Conservation (phyloP, 2,797 vertebrate genomes). For the Hozukius guyotensis region DNA sequence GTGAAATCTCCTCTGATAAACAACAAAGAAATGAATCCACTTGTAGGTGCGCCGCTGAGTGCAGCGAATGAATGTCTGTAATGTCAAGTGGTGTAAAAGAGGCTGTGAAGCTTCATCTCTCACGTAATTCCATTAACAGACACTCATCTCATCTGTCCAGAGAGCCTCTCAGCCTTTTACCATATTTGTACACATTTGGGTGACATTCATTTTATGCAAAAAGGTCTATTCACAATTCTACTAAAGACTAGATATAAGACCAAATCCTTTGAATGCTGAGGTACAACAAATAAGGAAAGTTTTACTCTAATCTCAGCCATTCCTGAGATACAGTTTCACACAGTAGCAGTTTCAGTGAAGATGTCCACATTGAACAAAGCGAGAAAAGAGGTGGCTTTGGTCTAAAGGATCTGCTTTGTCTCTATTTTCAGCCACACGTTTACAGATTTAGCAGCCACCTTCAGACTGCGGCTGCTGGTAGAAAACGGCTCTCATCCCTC, state of each 20-base stretch:
- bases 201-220: not conserved
- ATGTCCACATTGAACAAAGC: not conserved
- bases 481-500: constrained; percentile 35
- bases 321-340: not conserved
- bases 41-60: constrained; percentile 8
- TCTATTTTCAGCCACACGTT: constrained; percentile 55
- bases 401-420: constrained; percentile 52
- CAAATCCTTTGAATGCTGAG: not conserved
- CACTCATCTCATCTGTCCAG: not conserved
- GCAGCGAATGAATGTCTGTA: constrained; percentile 34
- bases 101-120: constrained; percentile 22
- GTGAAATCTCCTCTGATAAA: constrained; percentile 27
- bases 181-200: constrained; percentile 17
- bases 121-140: constrained; percentile 23
- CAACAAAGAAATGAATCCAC: constrained; percentile 28
- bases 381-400: constrained; percentile 18
- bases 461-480: constrained; percentile 38
- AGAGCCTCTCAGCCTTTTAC: not conserved
- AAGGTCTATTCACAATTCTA: not conserved
- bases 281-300: not conserved
- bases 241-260: too few relatives aligned
- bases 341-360: not conserved
- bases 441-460: constrained; percentile 55
- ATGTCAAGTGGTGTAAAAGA: constrained; percentile 38
- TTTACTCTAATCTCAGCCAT: not conserved